Conservation (phyloP, 92 coral and sea anemone genomes). For the Desmophyllum pertusum region DNA sequence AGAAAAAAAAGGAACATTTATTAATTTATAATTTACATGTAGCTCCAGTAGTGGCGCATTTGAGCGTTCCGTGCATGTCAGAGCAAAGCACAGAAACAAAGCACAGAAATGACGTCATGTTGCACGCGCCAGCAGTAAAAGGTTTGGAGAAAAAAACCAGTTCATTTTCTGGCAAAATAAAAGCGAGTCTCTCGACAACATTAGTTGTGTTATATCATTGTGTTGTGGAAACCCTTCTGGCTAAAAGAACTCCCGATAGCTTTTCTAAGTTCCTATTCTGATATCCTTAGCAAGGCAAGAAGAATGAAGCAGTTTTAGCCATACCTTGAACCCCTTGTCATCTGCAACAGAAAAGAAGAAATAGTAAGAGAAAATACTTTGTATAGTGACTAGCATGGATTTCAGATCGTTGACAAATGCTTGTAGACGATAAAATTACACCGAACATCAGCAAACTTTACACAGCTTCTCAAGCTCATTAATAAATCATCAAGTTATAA, state of each 20-base stretch:
- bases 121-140: too few relatives aligned
- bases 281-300: background rate
- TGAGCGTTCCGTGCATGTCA: too few relatives aligned
- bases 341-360: slow-evolving; percentile 27
- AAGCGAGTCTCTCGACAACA: too few relatives aligned
- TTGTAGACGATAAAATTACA: background rate
- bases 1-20: background rate
- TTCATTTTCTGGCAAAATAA: too few relatives aligned
- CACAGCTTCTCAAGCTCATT: background rate
- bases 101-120: background rate
- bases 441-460: background rate
- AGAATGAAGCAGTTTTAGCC: background rate
- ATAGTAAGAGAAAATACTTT: background rate
- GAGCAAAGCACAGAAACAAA: background rate
- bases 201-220: too few relatives aligned
- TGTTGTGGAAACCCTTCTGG: background rate
- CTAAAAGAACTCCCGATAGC: too few relatives aligned
- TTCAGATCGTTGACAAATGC: background rate
- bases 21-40: background rate
- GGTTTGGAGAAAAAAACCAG: too few relatives aligned
- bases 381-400: background rate
- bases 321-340: slow-evolving; percentile 56
- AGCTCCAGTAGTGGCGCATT: background rate
- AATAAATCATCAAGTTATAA: too few relatives aligned
- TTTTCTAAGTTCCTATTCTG: background rate